Percentiles rank a stretch among this genome's conserved stretches.
These are phyloP conservation scores for Sinocyclocheilus anophthalmus DNA, from an alignment of 2,113 vertebrate genomes.

Conservation along the genomic window DNA sequence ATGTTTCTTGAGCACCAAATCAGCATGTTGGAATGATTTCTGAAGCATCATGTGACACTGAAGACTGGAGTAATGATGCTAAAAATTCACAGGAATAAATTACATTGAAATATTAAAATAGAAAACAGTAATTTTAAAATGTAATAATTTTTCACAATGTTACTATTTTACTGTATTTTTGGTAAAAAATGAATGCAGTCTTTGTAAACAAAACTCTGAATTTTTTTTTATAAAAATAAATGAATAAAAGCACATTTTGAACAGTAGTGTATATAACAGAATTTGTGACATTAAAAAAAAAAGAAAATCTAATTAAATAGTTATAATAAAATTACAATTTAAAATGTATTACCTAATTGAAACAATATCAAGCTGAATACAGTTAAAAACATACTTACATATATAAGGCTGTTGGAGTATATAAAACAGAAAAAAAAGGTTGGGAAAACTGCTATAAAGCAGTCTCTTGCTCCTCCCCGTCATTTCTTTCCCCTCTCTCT, in stretches of 20 bases:
- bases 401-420: not conserved
- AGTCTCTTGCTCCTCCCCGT: slow-evolving; percentile 40
- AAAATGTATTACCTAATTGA: too few relatives aligned
- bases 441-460: slow-evolving; percentile 1
- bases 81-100: not conserved
- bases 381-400: too few relatives aligned
- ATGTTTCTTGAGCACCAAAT: not conserved
- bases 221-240: too few relatives aligned
- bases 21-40: not conserved
- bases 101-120: not conserved
- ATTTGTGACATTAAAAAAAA: not conserved
- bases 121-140: too few relatives aligned
- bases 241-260: not conserved
- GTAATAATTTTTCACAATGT: not conserved
- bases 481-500: not conserved
- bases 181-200: not conserved
- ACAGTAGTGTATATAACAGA: not conserved
- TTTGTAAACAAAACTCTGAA: not conserved
- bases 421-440: not conserved
- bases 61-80: not conserved
- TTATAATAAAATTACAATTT: too few relatives aligned
- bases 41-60: not conserved
- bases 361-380: too few relatives aligned
- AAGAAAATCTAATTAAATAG: too few relatives aligned
- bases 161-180: too few relatives aligned